phyloP scores from a whole-genome alignment of 2,888 invertebrate species.

The Rhopalosiphum nymphaeae region DNA sequence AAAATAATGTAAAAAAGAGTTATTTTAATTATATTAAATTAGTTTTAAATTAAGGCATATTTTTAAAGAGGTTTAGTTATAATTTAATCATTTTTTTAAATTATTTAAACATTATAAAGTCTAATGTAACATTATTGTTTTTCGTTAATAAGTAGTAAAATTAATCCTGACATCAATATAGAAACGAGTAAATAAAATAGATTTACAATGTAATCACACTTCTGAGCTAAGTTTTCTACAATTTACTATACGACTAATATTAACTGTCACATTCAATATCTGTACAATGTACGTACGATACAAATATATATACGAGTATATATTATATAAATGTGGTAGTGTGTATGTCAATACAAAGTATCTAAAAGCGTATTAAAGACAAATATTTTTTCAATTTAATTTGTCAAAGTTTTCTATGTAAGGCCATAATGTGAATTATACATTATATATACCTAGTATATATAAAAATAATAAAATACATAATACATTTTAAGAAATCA shows the following conservation, averaged over 20 bases:
- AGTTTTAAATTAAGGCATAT: background rate
- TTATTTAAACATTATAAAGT: background rate
- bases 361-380: conserved; percentile 31
- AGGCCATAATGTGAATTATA: background rate
- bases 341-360: background rate
- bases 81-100: background rate
- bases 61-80: background rate
- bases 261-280: conserved; percentile 46
- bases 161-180: background rate
- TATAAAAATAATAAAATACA: background rate
- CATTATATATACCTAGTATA: background rate
- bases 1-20: background rate
- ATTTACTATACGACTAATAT: conserved; percentile 48
- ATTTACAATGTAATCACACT: conserved; percentile 38
- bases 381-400: conserved; percentile 40
- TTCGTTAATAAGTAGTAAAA: background rate
- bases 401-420: conserved; percentile 22
- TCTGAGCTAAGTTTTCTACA: conserved; percentile 5
- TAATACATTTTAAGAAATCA: background rate
- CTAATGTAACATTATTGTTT: background rate
- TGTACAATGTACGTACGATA: background rate
- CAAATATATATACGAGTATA: background rate
- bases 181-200: conserved; percentile 22
- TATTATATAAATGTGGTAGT: background rate
- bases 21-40: background rate